phyloP scores from a whole-genome alignment of 2,888 invertebrate species.

The Sericinus montela region DNA sequence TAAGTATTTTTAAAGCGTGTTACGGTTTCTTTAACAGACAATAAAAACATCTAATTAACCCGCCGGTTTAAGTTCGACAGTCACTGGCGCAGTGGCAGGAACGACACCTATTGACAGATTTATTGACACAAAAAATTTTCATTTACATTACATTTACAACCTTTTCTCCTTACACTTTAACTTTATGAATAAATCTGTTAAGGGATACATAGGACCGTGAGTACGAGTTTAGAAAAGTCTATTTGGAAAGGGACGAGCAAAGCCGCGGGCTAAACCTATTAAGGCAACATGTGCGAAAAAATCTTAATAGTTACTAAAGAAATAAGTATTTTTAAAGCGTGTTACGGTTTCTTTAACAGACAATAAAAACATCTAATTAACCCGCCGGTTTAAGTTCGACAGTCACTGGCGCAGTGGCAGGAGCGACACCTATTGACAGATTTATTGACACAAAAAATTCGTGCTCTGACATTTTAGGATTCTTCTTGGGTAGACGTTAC shows the following conservation, averaged over 20 bases:
- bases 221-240: too few relatives aligned
- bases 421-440: constrained; percentile 43
- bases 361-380: constrained; percentile 20
- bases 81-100: constrained; percentile 17
- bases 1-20: too few relatives aligned
- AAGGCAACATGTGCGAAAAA: too few relatives aligned
- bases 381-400: constrained; percentile 17
- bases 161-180: too few relatives aligned
- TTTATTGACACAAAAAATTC: constrained; percentile 58
- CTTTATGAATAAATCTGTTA: too few relatives aligned
- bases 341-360: neutral
- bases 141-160: too few relatives aligned
- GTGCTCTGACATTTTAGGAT: constrained; percentile 11
- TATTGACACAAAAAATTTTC: constrained; percentile 57
- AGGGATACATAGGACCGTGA: too few relatives aligned
- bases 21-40: neutral
- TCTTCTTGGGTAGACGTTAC: neutral
- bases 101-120: constrained; percentile 49
- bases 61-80: constrained; percentile 18
- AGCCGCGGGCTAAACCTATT: too few relatives aligned
- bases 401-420: constrained; percentile 18
- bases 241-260: too few relatives aligned
- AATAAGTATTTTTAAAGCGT: too few relatives aligned
- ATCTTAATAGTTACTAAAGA: too few relatives aligned
- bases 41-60: constrained; percentile 20